Base-by-base conservation (phyloP, 2,113 vertebrate genomes). In the Vicugna pacos region DNA sequence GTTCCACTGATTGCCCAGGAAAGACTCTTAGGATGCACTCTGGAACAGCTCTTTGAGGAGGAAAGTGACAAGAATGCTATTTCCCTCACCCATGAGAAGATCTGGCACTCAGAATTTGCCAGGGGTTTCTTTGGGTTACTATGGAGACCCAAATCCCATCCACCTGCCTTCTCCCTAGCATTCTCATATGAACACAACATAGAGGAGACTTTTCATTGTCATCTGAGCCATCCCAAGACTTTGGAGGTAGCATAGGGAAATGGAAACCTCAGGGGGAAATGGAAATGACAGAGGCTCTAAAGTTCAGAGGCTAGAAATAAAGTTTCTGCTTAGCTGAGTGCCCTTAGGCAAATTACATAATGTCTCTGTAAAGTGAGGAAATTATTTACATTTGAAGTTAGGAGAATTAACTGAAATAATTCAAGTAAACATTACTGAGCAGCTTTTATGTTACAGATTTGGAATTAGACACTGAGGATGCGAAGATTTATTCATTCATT, bases 371-470 rank as follows among this genome's bases (percentile, higher is more conserved):
- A 95, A 92, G 32, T 70, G 12, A 83, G 48, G 56, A 82, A 26
- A 84, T 52, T 38, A 94, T 54, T 79, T 80, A 69, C 28, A 92
- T 92, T 35, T 90, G 75, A 82, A n/a, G 8, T 60, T 64, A 84
- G 30, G 17, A 77, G 16, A 86, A 70, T 84, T 92, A 84, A 91
- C 6, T 60, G 52, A 95, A 15, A 87, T 79, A 86, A 87, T 56
- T 87, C 67, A 77, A 38, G 12, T 62, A 92, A 60, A 60, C 16
- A 50, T 81, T 67, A 72, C 6, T 13, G 24, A 92, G n/a, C 7
- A 64, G 73, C 81, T 81, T n/a, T 56, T 82, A 38, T 26, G 22
- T 56, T 50, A 32, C 56, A 69, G 50, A 60, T 56, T 82, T 89
- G n/a, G 9, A 73, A 79, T 77, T 64, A 56, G n/a, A 84, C 38